phyloP scores from a whole-genome alignment of 2,113 vertebrate genomes.

The Phasianus colchicus region DNA sequence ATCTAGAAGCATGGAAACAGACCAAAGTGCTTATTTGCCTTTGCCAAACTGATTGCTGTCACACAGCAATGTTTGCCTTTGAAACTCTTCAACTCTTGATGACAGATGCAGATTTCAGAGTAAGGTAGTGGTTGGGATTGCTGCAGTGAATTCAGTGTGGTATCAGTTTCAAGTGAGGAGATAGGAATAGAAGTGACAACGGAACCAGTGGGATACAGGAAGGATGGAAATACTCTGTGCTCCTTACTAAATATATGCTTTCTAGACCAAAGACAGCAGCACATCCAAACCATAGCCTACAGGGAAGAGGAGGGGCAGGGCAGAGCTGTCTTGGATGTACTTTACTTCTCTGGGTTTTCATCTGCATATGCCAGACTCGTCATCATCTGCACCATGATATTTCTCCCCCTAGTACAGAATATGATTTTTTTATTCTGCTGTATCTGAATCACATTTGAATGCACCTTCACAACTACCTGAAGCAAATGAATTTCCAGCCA shows the following conservation, averaged over 20 bases:
- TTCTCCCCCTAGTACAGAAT: neutral
- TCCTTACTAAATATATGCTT: neutral
- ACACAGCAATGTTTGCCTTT: neutral
- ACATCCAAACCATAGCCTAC: neutral
- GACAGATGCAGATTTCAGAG: neutral
- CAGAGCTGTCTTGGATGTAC: neutral
- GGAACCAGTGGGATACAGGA: neutral
- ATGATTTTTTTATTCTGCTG: neutral
- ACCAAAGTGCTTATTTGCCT: neutral
- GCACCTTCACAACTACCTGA: neutral
- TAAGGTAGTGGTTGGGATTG: neutral
- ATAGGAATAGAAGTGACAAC: neutral
- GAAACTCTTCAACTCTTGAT: neutral
- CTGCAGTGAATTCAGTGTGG: neutral
- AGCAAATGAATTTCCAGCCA: neutral
- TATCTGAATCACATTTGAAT: neutral
- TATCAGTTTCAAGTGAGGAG: neutral
- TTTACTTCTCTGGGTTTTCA: neutral
- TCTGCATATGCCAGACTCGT: neutral
- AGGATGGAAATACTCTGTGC: neutral
- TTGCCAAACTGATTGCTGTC: neutral
- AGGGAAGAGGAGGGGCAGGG: neutral
- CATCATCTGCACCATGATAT: neutral
- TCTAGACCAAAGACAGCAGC: neutral
- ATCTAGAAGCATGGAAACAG: neutral